These are phyloP conservation scores for Ailurus styani DNA, from an alignment of 2,113 vertebrate genomes.

Conservation along the genomic window DNA sequence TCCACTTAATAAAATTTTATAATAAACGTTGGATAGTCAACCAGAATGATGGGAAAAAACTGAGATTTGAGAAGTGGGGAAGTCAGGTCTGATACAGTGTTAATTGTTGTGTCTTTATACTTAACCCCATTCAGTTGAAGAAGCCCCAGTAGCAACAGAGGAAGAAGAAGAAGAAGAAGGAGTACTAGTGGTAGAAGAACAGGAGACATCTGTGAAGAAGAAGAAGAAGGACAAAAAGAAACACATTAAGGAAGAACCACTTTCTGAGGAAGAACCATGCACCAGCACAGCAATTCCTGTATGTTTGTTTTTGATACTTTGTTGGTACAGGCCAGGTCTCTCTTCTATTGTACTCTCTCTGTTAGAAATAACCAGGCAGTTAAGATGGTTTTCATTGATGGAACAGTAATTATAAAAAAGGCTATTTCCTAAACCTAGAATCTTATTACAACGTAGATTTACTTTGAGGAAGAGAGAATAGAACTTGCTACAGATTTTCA, in stretches of 20 bases:
- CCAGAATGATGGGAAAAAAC: not conserved
- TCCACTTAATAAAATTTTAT: not conserved
- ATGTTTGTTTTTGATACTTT: slow-evolving; percentile 28
- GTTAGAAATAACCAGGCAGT: not conserved
- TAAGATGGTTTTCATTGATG: not conserved
- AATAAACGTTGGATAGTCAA: not conserved
- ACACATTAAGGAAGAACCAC: slow-evolving; percentile 75
- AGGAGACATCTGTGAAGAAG: slow-evolving; percentile 83
- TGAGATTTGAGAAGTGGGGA: not conserved
- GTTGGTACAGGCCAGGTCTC: not conserved
- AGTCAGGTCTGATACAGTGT: not conserved
- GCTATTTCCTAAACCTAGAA: not conserved
- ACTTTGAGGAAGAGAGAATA: not conserved
- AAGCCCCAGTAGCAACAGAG: not conserved
- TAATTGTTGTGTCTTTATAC: not conserved
- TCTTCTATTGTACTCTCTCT: not conserved
- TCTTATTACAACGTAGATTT: not conserved
- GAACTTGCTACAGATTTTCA: not conserved
- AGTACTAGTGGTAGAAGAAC: slow-evolving; percentile 74
- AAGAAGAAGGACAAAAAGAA: slow-evolving; percentile 91
- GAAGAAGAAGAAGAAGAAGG: slow-evolving; percentile 75
- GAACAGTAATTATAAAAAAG: not conserved
- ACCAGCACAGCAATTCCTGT: slow-evolving; percentile 73
- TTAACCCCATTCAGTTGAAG: slow-evolving; percentile 48
- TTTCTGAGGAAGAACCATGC: slow-evolving; percentile 74